Evolutionary conservation across 2,888 invertebrate species (phyloP).

Genomic region (Ceramica pisi): DNA sequence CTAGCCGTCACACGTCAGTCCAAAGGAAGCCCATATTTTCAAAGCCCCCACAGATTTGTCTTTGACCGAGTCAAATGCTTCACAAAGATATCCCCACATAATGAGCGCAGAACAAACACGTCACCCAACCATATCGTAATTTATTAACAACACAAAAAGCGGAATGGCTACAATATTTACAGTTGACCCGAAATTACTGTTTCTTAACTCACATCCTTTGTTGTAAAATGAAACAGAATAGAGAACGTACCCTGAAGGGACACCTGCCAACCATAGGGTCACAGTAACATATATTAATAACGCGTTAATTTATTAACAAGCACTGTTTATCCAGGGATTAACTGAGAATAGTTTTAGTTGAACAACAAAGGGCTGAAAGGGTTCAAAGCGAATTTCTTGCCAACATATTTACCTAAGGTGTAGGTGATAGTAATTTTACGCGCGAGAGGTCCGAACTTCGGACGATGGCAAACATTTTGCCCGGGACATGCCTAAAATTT

Average conservation of each 20-base stretch:
- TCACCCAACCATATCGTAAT: slow-evolving; percentile 78
- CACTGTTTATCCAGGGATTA: slow-evolving; percentile 90
- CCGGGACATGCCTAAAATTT: slow-evolving; percentile 82
- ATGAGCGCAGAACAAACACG: slow-evolving; percentile 79
- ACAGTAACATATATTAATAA: slow-evolving; percentile 90
- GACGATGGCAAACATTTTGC: slow-evolving; percentile 77
- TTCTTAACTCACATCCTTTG: slow-evolving; percentile 87
- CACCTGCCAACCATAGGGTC: slow-evolving; percentile 88
- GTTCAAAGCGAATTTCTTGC: slow-evolving; percentile 91
- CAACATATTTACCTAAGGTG: slow-evolving; percentile 91
- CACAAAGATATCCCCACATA: slow-evolving; percentile 73
- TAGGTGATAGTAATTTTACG: slow-evolving; percentile 91
- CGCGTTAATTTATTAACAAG: slow-evolving; percentile 90
- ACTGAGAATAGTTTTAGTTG: slow-evolving; percentile 91
- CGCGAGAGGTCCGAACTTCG: slow-evolving; percentile 87
- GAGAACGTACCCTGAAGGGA: slow-evolving; percentile 82
- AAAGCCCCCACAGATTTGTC: slow-evolving; percentile 70
- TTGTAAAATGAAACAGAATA: slow-evolving; percentile 82
- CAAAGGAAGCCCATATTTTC: slow-evolving; percentile 61
- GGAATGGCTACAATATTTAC: slow-evolving; percentile 86
- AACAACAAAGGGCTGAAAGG: slow-evolving; percentile 90
- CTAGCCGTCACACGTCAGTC: not conserved
- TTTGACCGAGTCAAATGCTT: slow-evolving; percentile 64
- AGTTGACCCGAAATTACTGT: slow-evolving; percentile 84
- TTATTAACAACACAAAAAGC: slow-evolving; percentile 87